Evolutionary conservation across 92 coral and sea anemone genomes (phyloP).

Genomic region (Epizoanthus rinbou): DNA sequence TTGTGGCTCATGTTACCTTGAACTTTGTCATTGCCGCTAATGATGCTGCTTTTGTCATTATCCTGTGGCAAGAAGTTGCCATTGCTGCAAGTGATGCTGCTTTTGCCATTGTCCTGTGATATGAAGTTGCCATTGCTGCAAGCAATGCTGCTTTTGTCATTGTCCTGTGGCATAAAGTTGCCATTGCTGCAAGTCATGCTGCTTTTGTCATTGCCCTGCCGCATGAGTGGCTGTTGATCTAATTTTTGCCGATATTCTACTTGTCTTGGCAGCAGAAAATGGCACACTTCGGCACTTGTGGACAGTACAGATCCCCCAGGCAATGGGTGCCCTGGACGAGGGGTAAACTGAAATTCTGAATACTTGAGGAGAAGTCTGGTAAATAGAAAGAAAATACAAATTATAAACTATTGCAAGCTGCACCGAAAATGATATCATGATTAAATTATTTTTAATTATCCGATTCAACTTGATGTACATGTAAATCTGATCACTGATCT

Average conservation of each 20-base stretch:
- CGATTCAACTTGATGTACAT: too few relatives aligned
- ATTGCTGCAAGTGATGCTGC: slow-evolving; percentile 15
- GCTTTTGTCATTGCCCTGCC: too few relatives aligned
- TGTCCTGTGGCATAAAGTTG: neutral
- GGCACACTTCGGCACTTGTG: slow-evolving; percentile 13
- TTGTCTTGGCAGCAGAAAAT: slow-evolving; percentile 6
- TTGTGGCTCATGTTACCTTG: neutral
- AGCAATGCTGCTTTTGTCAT: neutral
- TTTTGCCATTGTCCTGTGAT: neutral
- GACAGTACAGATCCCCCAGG: slow-evolving; percentile 10
- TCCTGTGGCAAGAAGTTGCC: neutral
- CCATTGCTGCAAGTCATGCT: too few relatives aligned
- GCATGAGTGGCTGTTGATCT: neutral
- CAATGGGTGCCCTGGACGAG: slow-evolving; percentile 41
- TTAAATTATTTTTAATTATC: too few relatives aligned
- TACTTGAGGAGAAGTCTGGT: slow-evolving; percentile 21
- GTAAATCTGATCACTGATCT: too few relatives aligned
- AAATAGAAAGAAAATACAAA: neutral
- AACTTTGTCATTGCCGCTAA: neutral
- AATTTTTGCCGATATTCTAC: neutral
- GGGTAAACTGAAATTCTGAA: slow-evolving; percentile 28
- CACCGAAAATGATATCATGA: too few relatives aligned
- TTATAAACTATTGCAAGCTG: neutral
- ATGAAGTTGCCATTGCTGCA: neutral
- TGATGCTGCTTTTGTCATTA: too few relatives aligned